Base-by-base conservation (phyloP, 1,140 invertebrate species). In the Branchinecta lindahli region DNA sequence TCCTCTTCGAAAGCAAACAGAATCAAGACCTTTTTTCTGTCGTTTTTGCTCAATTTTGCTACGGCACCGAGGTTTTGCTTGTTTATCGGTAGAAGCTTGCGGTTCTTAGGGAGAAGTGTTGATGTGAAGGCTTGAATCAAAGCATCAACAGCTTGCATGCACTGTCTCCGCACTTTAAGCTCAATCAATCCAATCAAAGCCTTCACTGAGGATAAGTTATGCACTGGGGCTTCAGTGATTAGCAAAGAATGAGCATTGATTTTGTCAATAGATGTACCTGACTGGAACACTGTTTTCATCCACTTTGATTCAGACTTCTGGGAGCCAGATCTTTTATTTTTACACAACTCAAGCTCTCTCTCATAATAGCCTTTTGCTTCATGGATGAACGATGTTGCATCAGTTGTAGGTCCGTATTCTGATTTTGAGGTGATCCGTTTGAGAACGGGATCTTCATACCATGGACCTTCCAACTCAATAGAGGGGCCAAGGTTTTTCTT, bases 141-240 rank as follows among this genome's bases (percentile, higher is more conserved):
- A 21, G 67, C 69, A 65, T 73, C 68, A 70, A 70, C 12, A 18
- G 15, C 45, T 20, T 20, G 0, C 18, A 70, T 80, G 70, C 86
- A 88, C 74, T 89, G 86, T 75, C 90, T 87, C 75, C 88, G 89
- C 74, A 89, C 91, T 67, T 90, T 88, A 46, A 88, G 85, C 81
- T 88, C 88, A 0, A 93, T 85, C 84, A 90, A 87, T 67, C 81
- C 83, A 15, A 96, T 81, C 2, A 96, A 77, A 74, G 83, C 84
- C 67, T 84, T 84, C 8, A 96, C 75, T 68, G 85, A 84, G 20
- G 80, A 75, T 8, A 96, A 77, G 78, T 89, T 91, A 77, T 90
- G 87, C 44, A 94, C 81, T 3, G 92, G 89, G 75, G 88, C 88
- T 74, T 94, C 87, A 82, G 95, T 88, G 70, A 95, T 86, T 18